Base-by-base conservation (phyloP, 2,888 invertebrate genomes). In the Melangyna quadrimaculata region DNA sequence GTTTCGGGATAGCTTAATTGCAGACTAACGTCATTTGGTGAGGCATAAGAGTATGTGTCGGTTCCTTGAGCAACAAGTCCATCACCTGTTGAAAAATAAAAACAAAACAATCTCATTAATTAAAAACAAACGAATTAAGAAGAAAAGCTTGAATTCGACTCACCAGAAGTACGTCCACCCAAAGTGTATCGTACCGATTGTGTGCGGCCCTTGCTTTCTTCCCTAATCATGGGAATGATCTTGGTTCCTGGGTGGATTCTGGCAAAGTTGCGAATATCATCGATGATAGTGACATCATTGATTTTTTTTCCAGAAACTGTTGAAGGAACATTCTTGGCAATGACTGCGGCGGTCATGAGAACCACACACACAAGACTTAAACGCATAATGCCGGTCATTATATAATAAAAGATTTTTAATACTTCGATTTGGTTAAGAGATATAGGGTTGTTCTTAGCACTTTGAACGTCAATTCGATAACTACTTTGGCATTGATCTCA, bases 1-100 rank as follows among this genome's bases (percentile, higher is more conserved):
- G 74, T 53, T 71, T 90, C 89, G 3, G 91, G 91, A 81, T 92
- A 92, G 1, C 88, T 90, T 43, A 92, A 63, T 78, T 90, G 90
- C 7, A 90, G 48, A 65, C 89, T 89, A 3, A 91, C 90, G 75
- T 92, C 90, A 86, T 90, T 90, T n/a, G 77, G 63, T 0, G 88
- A 81, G 0, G 89, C 87, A 87, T 91, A 91, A 24, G 73, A 79
- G 22, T 72, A 89, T 1, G 88, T 88, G 78, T 92, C 90, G n/a
- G 89, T 88, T 35, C 87, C 88, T 86, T 91, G 91, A 6, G 89
- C 91, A 10, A 91, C 89, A 72, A 92, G 72, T 1, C 82, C 72
- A 65, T 92, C 91, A 83, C 89, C 91, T 91, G 70, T 3, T 19
- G 0, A n/a, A 57, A 78, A 29, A 2, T 2, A 29, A 29, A 29